Evolutionary conservation across 2,113 vertebrate species (phyloP).

Genomic region (Conger conger): DNA sequence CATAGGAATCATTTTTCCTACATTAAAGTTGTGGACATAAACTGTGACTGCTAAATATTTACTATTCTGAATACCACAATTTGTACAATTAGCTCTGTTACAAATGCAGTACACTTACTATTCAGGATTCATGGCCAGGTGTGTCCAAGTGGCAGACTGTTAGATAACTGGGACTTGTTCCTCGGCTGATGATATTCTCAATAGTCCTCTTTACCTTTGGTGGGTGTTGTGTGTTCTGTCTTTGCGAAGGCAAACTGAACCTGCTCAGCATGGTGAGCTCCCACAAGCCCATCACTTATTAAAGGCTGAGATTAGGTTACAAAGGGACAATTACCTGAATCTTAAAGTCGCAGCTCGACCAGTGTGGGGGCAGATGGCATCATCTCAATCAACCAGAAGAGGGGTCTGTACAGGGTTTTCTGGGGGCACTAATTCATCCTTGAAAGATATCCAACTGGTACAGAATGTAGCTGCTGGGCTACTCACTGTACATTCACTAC

Average conservation of each 20-base stretch:
- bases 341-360: constrained; percentile 38
- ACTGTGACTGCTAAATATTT: background rate
- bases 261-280: constrained; percentile 38
- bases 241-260: constrained; percentile 39
- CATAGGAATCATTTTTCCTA: background rate
- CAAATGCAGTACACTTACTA: constrained; percentile 48
- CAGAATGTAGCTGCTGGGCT: no score
- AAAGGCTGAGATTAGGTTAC: constrained; percentile 48
- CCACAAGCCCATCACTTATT: constrained; percentile 52
- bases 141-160: background rate
- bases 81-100: background rate
- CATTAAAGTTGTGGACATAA: background rate
- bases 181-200: background rate
- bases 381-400: background rate
- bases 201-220: constrained; percentile 4
- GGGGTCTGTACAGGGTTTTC: background rate
- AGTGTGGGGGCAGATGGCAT: background rate
- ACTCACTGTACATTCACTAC: no score
- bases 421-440: background rate
- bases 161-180: background rate
- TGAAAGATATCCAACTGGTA: background rate
- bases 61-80: background rate
- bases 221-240: constrained; percentile 19
- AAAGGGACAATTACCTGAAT: constrained; percentile 39
- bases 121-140: constrained; percentile 52